A percentile compares a stretch with the other conserved stretches of the same genome.
These are phyloP conservation scores for Phrynosoma platyrhinos DNA, from an alignment of 2,113 vertebrate species.

Conservation along the genomic window DNA sequence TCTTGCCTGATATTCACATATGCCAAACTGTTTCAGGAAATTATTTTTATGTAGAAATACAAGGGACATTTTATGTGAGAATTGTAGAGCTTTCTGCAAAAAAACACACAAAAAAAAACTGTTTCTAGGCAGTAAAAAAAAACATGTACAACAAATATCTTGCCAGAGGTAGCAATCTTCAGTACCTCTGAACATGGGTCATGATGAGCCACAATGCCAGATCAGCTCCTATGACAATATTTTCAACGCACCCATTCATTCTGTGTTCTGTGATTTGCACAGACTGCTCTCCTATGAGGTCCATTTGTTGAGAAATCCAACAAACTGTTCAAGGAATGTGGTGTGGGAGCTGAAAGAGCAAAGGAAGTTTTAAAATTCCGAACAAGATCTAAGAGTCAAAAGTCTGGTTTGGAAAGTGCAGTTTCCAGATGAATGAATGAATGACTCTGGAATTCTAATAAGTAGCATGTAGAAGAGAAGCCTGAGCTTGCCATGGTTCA, in stretches of 20 bases:
- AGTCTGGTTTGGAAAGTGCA: neutral
- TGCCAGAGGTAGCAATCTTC: no score
- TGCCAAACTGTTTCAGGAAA: no score
- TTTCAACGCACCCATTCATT: neutral
- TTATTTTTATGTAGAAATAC: no score
- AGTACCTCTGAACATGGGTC: no score
- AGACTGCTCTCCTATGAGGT: no score
- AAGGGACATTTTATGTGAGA: no score
- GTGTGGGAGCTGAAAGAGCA: accelerated
- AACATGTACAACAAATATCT: no score
- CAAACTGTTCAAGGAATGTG: neutral
- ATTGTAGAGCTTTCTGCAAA: no score
- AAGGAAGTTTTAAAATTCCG: neutral
- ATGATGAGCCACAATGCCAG: neutral
- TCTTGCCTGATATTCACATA: no score
- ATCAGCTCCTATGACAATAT: neutral
- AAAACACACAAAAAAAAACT: no score
- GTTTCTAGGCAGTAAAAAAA: no score
- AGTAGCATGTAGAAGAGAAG: neutral
- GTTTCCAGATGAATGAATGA: constrained; percentile 10
- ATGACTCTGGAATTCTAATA: constrained; percentile 39
- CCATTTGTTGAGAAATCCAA: neutral
- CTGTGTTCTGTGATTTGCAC: neutral
- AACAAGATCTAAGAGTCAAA: neutral
- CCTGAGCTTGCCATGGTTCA: neutral